Evolutionary conservation across 2,113 vertebrate genomes (phyloP).

Genomic region (Microtus richardsoni): DNA sequence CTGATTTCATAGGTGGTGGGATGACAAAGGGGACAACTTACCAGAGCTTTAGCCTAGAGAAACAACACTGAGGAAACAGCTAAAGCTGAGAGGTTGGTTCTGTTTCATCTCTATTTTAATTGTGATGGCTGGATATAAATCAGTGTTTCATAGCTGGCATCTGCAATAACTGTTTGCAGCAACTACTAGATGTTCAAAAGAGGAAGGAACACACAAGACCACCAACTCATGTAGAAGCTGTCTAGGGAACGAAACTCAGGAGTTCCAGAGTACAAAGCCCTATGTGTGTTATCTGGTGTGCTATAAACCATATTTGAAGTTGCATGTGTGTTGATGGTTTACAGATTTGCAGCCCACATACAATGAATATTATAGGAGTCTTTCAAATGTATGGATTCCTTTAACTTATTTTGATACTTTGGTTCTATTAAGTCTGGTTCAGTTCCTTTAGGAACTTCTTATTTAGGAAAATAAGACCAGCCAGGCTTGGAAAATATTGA

Average conservation of each 20-base stretch:
- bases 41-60: conserved; percentile 8
- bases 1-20: conserved; percentile 41
- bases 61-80: conserved; percentile 57
- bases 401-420: neutral
- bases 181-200: neutral
- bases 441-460: neutral
- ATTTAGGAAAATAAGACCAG: neutral
- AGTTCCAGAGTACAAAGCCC: neutral
- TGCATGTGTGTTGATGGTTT: no score
- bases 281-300: neutral
- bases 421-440: neutral
- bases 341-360: neutral
- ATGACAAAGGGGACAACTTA: conserved; percentile 58
- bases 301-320: neutral
- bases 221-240: neutral
- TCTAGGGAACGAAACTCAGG: neutral
- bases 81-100: neutral
- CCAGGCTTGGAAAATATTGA: neutral
- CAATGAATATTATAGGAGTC: neutral
- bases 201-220: neutral
- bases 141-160: conserved; percentile 4
- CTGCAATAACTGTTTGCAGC: neutral
- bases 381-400: neutral
- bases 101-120: conserved; percentile 50
- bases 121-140: conserved; percentile 19